Evolutionary conservation across 2,797 vertebrate genomes (phyloP).

Genomic region (Agapornis canus): DNA sequence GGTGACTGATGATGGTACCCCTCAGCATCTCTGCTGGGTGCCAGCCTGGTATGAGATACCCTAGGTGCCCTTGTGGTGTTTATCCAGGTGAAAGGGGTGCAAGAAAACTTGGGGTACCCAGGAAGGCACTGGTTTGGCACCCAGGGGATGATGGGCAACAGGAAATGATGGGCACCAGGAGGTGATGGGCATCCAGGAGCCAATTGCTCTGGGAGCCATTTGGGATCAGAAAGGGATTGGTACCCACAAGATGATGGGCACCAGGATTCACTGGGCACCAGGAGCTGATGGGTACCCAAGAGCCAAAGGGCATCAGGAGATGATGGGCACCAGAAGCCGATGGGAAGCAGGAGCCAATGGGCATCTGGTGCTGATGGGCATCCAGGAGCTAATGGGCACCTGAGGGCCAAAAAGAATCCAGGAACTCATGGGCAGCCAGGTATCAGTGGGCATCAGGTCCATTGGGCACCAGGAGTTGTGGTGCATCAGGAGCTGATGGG

Average conservation of each 20-base stretch:
- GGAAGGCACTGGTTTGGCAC: neutral
- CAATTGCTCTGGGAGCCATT: neutral
- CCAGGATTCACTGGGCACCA: neutral
- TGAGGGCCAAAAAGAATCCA: neutral
- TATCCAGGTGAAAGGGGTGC: neutral
- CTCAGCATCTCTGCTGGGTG: neutral
- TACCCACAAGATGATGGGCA: neutral
- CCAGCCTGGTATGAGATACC: neutral
- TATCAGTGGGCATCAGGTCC: neutral
- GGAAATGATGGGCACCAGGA: neutral
- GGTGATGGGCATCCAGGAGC: too few relatives aligned
- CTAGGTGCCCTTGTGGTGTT: neutral
- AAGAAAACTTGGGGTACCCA: neutral
- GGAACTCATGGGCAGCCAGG: neutral
- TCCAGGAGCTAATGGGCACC: neutral
- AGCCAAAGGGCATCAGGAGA: neutral
- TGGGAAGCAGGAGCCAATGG: neutral
- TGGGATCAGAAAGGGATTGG: neutral
- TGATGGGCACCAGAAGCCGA: rapidly evolving
- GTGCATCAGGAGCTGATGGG: neutral
- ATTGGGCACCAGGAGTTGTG: neutral
- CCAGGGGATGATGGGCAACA: neutral
- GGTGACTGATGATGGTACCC: rapidly evolving
- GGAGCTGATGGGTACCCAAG: neutral
- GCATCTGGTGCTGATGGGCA: neutral